Base-by-base conservation (phyloP, 2,888 invertebrate genomes). In the Tachina grossa region DNA sequence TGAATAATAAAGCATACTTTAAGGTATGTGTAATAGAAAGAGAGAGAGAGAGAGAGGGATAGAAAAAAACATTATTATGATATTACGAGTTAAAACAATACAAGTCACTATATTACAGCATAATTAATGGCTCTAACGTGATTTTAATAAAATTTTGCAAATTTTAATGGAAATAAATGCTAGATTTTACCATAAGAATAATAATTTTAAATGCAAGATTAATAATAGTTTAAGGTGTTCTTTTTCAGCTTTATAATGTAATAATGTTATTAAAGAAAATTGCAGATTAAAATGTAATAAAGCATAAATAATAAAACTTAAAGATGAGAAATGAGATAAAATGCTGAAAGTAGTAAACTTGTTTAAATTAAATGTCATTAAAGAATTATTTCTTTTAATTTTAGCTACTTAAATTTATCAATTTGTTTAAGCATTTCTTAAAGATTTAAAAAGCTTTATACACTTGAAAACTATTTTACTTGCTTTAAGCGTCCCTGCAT, bases 51-150 rank as follows among this genome's bases (percentile, higher is more conserved):
- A 22, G 22, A 55, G 14, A 53, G 19, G 10, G 19, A 55, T 2
- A 55, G 8, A 55, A 22, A 19, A 55, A 10, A 19, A 22, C 53
- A 55, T 49, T 49, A 9, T 45, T 63, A 13, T n/a, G n/a, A 10
- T 41, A 49, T 51, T 47, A 65, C 68, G 6, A 47, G n/a, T 47
- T 22, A 14, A 53, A 61, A 45, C 14, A 55, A 53, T 55, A 69
- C 53, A 68, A 22, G 14, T 59, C 41, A 49, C 49, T 55, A 59
- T 53, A 82, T 71, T 71, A 72, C 0, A 55, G 57, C 53, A 79
- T 82, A 76, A 85, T 83, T 78, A 79, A 85, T 85, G 79, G 47
- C 53, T 19, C 41, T 83, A 71, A 85, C 78, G 82, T 85, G 85
- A 82, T 82, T 83, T 83, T 51, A 71, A 77, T 65, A 71, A 69